Percentiles rank a stretch among this genome's conserved stretches.
Conservation (phyloP, 2,888 invertebrate genomes). For the Clostera curtula region DNA sequence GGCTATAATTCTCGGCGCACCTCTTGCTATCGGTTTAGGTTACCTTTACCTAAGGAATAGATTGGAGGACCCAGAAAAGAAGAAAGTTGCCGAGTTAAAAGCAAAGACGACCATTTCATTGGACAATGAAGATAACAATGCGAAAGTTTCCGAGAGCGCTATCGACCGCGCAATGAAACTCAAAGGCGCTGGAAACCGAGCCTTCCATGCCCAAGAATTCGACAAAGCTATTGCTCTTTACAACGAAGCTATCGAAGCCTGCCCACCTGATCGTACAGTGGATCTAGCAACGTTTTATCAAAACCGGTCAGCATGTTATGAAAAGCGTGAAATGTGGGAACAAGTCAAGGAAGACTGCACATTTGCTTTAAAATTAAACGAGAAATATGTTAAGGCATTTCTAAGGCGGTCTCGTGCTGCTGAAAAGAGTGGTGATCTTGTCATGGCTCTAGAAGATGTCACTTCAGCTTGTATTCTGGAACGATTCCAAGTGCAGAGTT, state of each 20-base stretch:
- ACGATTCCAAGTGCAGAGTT: slow-evolving; percentile 87
- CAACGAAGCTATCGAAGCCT: slow-evolving; percentile 93
- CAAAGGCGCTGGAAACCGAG: slow-evolving; percentile 92
- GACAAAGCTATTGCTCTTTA: slow-evolving; percentile 93
- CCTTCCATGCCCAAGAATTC: slow-evolving; percentile 90
- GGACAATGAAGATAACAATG: slow-evolving; percentile 70
- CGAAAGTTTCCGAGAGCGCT: slow-evolving; percentile 70
- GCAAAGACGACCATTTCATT: slow-evolving; percentile 77
- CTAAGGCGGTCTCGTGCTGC: slow-evolving; percentile 87
- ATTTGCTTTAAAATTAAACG: slow-evolving; percentile 87
- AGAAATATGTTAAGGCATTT: slow-evolving; percentile 91
- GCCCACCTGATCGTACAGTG: slow-evolving; percentile 81
- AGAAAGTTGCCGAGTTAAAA: slow-evolving; percentile 65
- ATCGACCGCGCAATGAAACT: slow-evolving; percentile 84
- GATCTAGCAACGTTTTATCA: slow-evolving; percentile 95
- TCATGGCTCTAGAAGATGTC: slow-evolving; percentile 91
- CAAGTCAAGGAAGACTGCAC: slow-evolving; percentile 91
- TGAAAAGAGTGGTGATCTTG: slow-evolving; percentile 86
- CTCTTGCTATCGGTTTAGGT: slow-evolving; percentile 87
- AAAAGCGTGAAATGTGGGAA: slow-evolving; percentile 89
- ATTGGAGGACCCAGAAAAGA: slow-evolving; percentile 70
- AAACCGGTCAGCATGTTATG: slow-evolving; percentile 96
- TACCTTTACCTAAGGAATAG: slow-evolving; percentile 82
- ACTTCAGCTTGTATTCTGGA: slow-evolving; percentile 95
- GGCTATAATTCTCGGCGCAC: slow-evolving; percentile 87